phyloP scores from a whole-genome alignment of 1,140 invertebrate genomes.

The Orchesella cincta region DNA sequence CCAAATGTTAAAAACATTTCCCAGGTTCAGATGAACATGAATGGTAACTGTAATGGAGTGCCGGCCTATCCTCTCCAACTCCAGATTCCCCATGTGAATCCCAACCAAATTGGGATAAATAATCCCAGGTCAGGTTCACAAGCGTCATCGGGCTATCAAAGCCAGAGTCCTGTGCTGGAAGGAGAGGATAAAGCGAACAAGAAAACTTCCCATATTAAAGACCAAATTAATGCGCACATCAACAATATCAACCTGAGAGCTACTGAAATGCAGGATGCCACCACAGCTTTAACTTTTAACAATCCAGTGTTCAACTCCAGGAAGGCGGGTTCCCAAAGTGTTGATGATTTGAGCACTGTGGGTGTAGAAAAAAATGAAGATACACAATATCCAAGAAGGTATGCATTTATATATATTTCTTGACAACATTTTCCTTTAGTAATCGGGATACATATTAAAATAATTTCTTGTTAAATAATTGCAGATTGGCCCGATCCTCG shows the following conservation, averaged over 20 bases:
- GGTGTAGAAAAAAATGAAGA: constrained; percentile 38
- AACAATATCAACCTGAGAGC: not conserved
- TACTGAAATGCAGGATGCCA: not conserved
- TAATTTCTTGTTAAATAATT: too few species aligned
- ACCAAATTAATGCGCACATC: constrained; percentile 30
- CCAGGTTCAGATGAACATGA: constrained; percentile 55
- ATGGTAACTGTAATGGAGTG: constrained; percentile 53
- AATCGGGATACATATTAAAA: not conserved
- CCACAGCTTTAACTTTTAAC: constrained; percentile 31
- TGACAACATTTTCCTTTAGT: not conserved
- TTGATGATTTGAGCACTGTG: constrained; percentile 47
- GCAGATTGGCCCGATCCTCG: constrained; percentile 45
- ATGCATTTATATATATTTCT: constrained; percentile 3
- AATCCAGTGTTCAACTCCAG: constrained; percentile 45
- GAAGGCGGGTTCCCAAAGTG: constrained; percentile 40
- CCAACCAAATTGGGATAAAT: constrained; percentile 65
- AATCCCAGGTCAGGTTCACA: constrained; percentile 45
- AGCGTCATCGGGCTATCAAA: constrained; percentile 48
- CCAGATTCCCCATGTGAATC: constrained; percentile 64
- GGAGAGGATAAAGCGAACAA: constrained; percentile 45
- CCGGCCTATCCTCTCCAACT: constrained; percentile 42
- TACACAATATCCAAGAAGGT: constrained; percentile 42
- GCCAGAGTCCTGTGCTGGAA: constrained; percentile 50
- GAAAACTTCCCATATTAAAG: constrained; percentile 12
- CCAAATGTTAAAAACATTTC: constrained; percentile 51